Conservation (phyloP, 2,113 vertebrate species). For the Perca flavescens region DNA sequence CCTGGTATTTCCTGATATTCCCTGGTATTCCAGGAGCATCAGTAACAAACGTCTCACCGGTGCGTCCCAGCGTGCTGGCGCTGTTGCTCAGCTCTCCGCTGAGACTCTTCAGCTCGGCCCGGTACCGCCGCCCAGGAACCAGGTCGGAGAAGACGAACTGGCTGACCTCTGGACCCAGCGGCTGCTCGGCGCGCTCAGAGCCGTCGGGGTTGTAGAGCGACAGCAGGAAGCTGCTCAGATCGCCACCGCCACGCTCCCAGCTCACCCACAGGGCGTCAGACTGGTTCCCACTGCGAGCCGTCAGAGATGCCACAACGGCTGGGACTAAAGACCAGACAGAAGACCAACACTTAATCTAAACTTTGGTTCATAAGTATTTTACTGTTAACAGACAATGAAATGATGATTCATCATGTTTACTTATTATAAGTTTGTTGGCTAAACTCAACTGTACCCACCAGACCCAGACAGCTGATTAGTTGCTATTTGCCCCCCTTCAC, state of each 20-base stretch:
- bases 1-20: too few relatives aligned
- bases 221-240: slow-evolving; percentile 90
- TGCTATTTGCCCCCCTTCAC: neutral
- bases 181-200: slow-evolving; percentile 83
- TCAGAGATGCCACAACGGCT: slow-evolving; percentile 87
- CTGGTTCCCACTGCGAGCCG: slow-evolving; percentile 84
- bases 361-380: too few relatives aligned
- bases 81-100: slow-evolving; percentile 90
- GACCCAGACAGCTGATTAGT: too few relatives aligned
- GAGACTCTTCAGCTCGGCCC: slow-evolving; percentile 86
- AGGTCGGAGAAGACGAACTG: slow-evolving; percentile 86
- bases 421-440: too few relatives aligned
- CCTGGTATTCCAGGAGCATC: neutral
- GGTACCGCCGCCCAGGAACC: slow-evolving; percentile 91
- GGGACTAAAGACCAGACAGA: slow-evolving; percentile 84
- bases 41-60: slow-evolving; percentile 82
- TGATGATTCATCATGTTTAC: too few relatives aligned
- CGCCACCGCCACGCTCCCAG: slow-evolving; percentile 88
- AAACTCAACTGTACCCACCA: too few relatives aligned
- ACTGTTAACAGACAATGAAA: too few relatives aligned
- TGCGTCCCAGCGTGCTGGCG: slow-evolving; percentile 85
- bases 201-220: slow-evolving; percentile 89
- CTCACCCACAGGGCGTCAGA: slow-evolving; percentile 88
- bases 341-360: too few relatives aligned
- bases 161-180: slow-evolving; percentile 73